Evolutionary conservation across 2,888 invertebrate genomes (phyloP).

Genomic region (Cataglyphis altisquamis): DNA sequence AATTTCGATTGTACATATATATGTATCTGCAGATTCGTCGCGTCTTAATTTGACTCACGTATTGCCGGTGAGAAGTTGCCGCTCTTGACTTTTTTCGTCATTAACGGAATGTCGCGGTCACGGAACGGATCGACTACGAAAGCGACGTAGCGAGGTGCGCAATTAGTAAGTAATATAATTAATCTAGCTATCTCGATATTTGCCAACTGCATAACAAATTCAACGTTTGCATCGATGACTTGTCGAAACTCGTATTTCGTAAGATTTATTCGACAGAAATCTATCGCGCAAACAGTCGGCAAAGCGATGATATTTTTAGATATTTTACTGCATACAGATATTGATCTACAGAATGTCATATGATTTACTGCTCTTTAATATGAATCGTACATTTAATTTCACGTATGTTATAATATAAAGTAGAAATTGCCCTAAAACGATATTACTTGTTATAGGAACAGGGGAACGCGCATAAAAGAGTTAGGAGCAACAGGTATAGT

Average conservation of each 20-base stretch:
- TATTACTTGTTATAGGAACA: neutral
- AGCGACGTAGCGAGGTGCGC: neutral
- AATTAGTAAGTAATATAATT: neutral
- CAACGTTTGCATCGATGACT: neutral
- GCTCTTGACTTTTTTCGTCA: neutral
- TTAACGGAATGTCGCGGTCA: neutral
- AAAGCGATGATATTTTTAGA: neutral
- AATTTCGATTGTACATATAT: neutral
- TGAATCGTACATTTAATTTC: neutral
- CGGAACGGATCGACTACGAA: neutral
- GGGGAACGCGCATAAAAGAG: neutral
- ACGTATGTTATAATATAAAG: neutral
- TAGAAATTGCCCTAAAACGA: neutral
- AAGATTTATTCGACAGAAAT: neutral
- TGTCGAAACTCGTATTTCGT: neutral
- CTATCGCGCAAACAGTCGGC: neutral
- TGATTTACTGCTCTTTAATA: neutral
- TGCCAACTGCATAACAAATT: neutral
- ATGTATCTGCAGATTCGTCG: neutral
- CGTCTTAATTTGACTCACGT: neutral
- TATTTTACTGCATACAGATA: neutral
- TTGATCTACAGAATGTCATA: neutral
- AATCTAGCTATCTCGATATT: neutral
- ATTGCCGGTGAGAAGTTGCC: neutral
- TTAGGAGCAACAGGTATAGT: neutral